Base-by-base conservation (phyloP, 2,797 vertebrate species). In the Molothrus ater region DNA sequence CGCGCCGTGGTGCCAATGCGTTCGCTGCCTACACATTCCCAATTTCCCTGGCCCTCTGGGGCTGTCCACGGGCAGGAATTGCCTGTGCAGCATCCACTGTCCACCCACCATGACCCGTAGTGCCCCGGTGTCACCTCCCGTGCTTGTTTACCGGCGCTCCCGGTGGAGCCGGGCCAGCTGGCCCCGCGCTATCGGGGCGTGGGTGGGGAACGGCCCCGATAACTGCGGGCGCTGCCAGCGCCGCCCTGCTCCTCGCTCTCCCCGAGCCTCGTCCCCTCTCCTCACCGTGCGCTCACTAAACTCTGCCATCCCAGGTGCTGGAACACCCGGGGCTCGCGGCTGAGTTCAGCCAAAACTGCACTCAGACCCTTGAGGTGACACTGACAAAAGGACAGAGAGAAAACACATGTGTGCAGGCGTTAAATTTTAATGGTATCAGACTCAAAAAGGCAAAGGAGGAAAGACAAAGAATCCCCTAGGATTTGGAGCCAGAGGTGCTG, bases 81-180 rank as follows among this genome's bases (percentile, higher is more conserved):
- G 2, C 6, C 43, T 9, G 31, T 16, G 15, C 65, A 5, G 43
- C 5, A 14, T 29, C 31, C 70, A 7, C 0, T 3, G 26, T 11
- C 45, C 17, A 1, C 7, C 54, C 5, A 0, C 2, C 4, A 0
- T 0, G 50, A 34, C 10, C 22, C 42, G 0, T 0, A 7, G 86
- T 47, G 51, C 18, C 7, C 13, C 5, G 8, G 14, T 8, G 14
- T 32, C 6, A 0, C 38, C 60, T 42, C 21, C 32, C 4, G 38
- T 13, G 43, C 32, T 26, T 10, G 7, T 31, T 54, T 9, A 6
- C 78, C 32, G 22, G 73, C 24, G 80, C 13, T 25, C 3, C 13
- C 0, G 16, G 20, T 48, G 93, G 73, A 11, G 1, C 7, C 9
- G 7, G 7, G 91, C 92, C 95, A 96, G 88, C 89, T 48, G 90